Evolutionary conservation across 2,888 invertebrate genomes (phyloP).

Genomic region (Nomada flava): DNA sequence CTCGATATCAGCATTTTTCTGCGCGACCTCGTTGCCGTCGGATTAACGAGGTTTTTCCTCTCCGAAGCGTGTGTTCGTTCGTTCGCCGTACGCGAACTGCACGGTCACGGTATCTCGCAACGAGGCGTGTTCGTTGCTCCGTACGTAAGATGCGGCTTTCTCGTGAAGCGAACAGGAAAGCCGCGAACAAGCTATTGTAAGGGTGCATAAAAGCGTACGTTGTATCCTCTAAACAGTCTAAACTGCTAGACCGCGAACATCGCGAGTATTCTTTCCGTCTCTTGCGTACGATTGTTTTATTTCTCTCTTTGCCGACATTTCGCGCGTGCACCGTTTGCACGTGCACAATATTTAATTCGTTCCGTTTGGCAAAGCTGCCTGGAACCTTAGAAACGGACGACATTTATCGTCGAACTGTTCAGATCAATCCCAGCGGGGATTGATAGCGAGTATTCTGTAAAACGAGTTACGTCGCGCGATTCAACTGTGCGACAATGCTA

Average conservation of each 20-base stretch:
- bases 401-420: too few species aligned
- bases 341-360: background rate
- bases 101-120: slow-evolving; percentile 58
- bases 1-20: slow-evolving; percentile 57
- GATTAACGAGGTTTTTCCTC: slow-evolving; percentile 74
- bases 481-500: slow-evolving; percentile 42
- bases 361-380: too few species aligned
- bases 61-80: slow-evolving; percentile 65
- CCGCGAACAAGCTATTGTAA: slow-evolving; percentile 1
- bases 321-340: slow-evolving; percentile 2
- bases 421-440: too few species aligned
- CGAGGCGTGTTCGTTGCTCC: slow-evolving; percentile 54
- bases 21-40: slow-evolving; percentile 70
- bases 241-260: background rate
- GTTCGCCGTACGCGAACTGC: slow-evolving; percentile 51
- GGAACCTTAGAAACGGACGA: too few species aligned
- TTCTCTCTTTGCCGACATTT: background rate
- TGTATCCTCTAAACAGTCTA: background rate
- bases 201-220: background rate
- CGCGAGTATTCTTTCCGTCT: background rate
- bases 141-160: slow-evolving; percentile 39
- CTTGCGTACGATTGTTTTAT: slow-evolving; percentile 1
- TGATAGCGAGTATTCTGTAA: background rate
- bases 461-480: slow-evolving; percentile 34
- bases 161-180: slow-evolving; percentile 2